Base-by-base conservation (phyloP, 2,888 invertebrate genomes). In the Agonopterix alstromeriana region DNA sequence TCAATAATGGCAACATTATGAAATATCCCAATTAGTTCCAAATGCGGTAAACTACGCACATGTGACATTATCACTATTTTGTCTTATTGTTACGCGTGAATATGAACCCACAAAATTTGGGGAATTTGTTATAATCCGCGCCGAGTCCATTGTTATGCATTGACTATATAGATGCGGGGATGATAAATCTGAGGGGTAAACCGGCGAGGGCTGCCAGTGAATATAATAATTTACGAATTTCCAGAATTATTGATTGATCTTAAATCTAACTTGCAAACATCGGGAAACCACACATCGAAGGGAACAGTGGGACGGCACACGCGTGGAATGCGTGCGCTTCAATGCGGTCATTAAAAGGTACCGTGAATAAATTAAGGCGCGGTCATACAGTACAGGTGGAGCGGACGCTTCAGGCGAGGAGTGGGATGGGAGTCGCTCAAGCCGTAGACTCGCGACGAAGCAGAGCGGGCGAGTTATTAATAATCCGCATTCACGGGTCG, bases 101-200 rank as follows among this genome's bases (percentile, higher is more conserved):
- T 85, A 85, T 86, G 82, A 82, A 86, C 82, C 86, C 82, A 83
- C 82, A 87, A 80, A 80, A 83, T 87, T 85, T 83, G 69, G 84
- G 82, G 84, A 84, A 83, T 85, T 82, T 77, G 83, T 77, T 82
- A 84, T 85, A 87, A 88, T 87, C 87, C 86, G 65, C 77, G 68
- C 63, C 69, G 67, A 70, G 67, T 76, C 83, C 57, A 81, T 86
- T 86, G 85, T 86, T 70, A 74, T 76, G 69, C 72, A 78, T 83
- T 79, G 82, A 76, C 62, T 61, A 63, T 53, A 56, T 57, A 58
- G 65, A 63, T 56, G 64, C 64, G 58, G 74, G 77, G 69, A 70
- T 68, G 68, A 71, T 67, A 60, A 53, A 61, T 55, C 58, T 51
- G 63, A 70, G 75, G 82, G 83, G 82, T 68, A 65, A 57, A 51